Evolutionary conservation across 2,797 vertebrate species (phyloP).

Genomic region (Crenuchus spilurus): DNA sequence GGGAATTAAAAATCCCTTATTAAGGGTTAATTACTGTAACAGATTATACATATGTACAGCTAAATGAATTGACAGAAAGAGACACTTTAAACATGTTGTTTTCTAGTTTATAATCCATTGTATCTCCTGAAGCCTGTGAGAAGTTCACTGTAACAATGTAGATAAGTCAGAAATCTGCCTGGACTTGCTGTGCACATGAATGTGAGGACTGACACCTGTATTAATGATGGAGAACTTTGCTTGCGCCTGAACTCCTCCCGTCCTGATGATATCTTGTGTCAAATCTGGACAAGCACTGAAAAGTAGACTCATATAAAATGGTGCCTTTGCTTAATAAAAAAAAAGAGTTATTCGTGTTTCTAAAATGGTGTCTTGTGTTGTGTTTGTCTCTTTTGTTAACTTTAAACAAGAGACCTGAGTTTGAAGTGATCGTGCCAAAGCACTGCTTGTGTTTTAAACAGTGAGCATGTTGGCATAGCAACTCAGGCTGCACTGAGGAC

Average conservation of each 20-base stretch:
- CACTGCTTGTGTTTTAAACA: conserved; percentile 64
- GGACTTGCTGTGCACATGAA: no score
- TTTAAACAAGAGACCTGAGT: neutral
- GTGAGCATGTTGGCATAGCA: conserved; percentile 66
- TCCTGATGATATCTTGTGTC: neutral
- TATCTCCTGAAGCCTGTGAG: no score
- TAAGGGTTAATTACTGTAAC: no score
- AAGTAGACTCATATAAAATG: neutral
- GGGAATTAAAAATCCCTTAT: no score
- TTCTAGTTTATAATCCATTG: no score
- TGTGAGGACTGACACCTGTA: neutral
- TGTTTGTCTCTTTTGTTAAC: neutral
- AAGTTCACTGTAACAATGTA: no score
- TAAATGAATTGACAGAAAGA: no score
- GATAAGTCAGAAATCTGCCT: no score
- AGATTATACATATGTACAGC: no score
- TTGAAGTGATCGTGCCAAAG: conserved; percentile 41
- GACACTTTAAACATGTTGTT: no score
- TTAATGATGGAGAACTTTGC: neutral
- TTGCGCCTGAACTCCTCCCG: neutral
- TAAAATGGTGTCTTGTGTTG: neutral
- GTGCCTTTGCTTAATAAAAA: neutral
- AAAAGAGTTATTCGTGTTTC: neutral
- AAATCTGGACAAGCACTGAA: neutral
- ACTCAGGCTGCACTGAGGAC: conserved; percentile 62